Percentiles rank a stretch among this genome's conserved stretches.
These are phyloP conservation scores for Cherax quadricarinatus DNA, from an alignment of 1,140 invertebrate genomes.

Conservation along the genomic window DNA sequence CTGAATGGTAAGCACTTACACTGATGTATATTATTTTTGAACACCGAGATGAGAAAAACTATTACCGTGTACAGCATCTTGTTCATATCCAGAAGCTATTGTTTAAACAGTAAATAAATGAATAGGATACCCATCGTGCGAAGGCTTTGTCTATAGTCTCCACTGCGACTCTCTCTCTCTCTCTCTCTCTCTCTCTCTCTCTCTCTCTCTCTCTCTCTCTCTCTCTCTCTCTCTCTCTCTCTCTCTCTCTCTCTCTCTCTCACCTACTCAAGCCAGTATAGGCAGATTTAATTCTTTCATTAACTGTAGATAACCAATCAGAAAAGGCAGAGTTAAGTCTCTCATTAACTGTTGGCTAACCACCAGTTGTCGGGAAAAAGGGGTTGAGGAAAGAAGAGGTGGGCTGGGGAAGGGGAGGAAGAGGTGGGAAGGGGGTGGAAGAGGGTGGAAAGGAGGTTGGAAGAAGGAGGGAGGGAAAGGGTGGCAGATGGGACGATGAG, in stretches of 20 bases:
- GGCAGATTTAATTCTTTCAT: constrained; percentile 35
- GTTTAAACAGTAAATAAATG: too few relatives aligned
- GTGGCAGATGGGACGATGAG: not conserved
- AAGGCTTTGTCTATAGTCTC: too few relatives aligned
- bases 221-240: not conserved
- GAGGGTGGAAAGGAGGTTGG: too few relatives aligned
- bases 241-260: constrained; percentile 11
- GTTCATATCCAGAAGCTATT: too few relatives aligned
- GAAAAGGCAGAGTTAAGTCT: constrained; percentile 1
- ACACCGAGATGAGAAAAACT: too few relatives aligned
- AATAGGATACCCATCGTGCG: too few relatives aligned
- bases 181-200: not conserved
- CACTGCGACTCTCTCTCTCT: not conserved
- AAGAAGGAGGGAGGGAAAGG: not conserved
- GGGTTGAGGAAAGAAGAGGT: not conserved
- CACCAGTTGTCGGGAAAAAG: not conserved
- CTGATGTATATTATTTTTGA: too few relatives aligned
- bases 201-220: not conserved
- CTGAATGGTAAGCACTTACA: too few relatives aligned
- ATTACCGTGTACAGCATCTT: too few relatives aligned
- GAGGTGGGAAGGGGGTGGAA: not conserved
- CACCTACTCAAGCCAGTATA: not conserved
- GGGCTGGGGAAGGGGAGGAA: not conserved
- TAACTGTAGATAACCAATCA: constrained; percentile 42
- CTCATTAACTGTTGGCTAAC: constrained; percentile 31